Evolutionary conservation across 2,797 vertebrate genomes (phyloP), one percentile per base, ranked within the genome.

Genomic region (Lacerta viridis): DNA sequence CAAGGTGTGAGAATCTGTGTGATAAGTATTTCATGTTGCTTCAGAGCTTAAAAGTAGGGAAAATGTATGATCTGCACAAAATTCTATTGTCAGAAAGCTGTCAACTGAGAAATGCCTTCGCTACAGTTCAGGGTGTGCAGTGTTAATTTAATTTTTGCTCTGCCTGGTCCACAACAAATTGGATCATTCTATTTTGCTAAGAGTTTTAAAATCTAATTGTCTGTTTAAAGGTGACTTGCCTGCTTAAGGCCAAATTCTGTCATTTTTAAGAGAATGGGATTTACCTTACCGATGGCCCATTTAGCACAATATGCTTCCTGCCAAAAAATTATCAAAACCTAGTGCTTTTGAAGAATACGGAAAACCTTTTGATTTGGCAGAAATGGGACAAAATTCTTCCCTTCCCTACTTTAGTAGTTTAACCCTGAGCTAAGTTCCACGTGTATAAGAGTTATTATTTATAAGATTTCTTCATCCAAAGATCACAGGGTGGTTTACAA

Each of bases 121-220:
- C 68, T 84, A 86, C 9, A 75, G 33, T 71, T 27, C 90, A 36
- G 80, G 80, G 43, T 55, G 84, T 46, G 84, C 83, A 55, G 43
- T 20, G 68, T 87, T 80, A 20, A 90, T 3, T 87, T 36, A 13
- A 92, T 68, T 71, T 55, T 88, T 0, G 3, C 18, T 81, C 89
- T 15, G 8, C 78, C 85, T 64, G 11, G 74, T 90, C 80, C 84
- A 20, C 1, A 0, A 80, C 83, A 89, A 89, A 94, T 50, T 85
- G 89, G 90, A 92, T 90, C 36, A 71, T 33, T 0, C 1, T 0
- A 0, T 87, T 88, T 87, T 36, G 86, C 84, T 5, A 74, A 88
- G n/a, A 80, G 66, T 39, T 85, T 41, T 81, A 9, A 50, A 93
- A 91, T 72, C 91, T 88, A 23, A 0, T 84, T 90, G 43, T 69